phyloP scores from a whole-genome alignment of 2,888 invertebrate genomes.

The Melieria crassipennis region DNA sequence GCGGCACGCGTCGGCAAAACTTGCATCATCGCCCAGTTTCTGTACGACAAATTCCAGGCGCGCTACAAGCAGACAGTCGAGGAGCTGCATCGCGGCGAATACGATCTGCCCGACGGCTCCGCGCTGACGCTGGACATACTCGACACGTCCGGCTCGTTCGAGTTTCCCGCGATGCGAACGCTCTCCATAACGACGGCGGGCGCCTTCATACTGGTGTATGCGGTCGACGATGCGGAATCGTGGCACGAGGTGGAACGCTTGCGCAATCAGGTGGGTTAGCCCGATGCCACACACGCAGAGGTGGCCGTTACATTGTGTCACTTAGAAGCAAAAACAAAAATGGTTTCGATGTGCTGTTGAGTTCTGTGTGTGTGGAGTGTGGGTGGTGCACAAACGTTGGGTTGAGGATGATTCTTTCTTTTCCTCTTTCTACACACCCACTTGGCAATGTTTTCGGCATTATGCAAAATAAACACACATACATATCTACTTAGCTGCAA shows the following conservation, averaged over 20 bases:
- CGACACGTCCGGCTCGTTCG: constrained; percentile 75
- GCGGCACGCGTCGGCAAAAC: constrained; percentile 71
- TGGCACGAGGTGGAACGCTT: constrained; percentile 70
- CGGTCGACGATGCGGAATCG: constrained; percentile 71
- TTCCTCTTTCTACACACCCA: no score
- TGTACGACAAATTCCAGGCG: constrained; percentile 69
- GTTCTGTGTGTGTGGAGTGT: no score
- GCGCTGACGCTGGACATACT: constrained; percentile 74
- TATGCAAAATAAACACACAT: no score
- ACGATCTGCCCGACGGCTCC: constrained; percentile 64
- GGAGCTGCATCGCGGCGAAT: constrained; percentile 70
- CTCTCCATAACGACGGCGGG: constrained; percentile 78
- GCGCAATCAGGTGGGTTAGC: constrained; percentile 64
- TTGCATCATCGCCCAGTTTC: constrained; percentile 71
- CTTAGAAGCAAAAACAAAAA: no score
- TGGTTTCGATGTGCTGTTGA: no score
- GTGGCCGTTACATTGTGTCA: no score
- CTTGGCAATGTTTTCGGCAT: no score
- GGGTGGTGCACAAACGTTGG: no score
- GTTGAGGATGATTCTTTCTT: no score
- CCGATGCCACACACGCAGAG: no score
- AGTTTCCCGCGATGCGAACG: constrained; percentile 80
- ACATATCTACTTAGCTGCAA: no score
- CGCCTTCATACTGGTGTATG: constrained; percentile 79
- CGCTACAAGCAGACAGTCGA: constrained; percentile 74